These are phyloP conservation scores for Halyomorpha halys DNA, from an alignment of 1,140 invertebrate species.

Conservation along the genomic window DNA sequence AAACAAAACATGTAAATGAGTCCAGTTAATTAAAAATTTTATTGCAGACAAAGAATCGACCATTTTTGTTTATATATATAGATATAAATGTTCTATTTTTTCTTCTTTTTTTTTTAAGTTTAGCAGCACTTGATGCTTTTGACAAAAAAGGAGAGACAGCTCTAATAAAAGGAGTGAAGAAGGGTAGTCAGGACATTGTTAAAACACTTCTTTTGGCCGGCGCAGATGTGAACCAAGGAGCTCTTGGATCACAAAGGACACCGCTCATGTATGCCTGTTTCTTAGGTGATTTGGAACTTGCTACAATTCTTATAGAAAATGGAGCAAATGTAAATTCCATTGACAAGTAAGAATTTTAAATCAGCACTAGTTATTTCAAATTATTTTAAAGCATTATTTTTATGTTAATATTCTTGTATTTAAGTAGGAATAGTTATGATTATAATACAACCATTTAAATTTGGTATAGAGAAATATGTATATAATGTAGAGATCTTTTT, in stretches of 20 bases:
- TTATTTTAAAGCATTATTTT: too few relatives aligned
- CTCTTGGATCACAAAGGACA: background rate
- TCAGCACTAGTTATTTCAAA: too few relatives aligned
- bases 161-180: constrained; percentile 3
- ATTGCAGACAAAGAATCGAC: too few relatives aligned
- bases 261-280: constrained; percentile 3
- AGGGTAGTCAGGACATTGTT: background rate
- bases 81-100: too few relatives aligned
- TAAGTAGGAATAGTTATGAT: too few relatives aligned
- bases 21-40: too few relatives aligned
- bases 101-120: background rate
- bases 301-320: background rate
- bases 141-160: constrained; percentile 12
- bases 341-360: constrained; percentile 9
- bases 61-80: too few relatives aligned
- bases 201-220: background rate
- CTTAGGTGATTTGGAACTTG: background rate
- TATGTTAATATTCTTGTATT: too few relatives aligned
- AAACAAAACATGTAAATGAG: too few relatives aligned
- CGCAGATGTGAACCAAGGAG: constrained; percentile 13
- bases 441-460: too few relatives aligned
- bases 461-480: too few relatives aligned
- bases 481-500: too few relatives aligned
- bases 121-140: constrained; percentile 2
- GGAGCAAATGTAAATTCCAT: background rate